Conservation (phyloP, 2,113 vertebrate genomes). For the Sphyrna mokarran region DNA sequence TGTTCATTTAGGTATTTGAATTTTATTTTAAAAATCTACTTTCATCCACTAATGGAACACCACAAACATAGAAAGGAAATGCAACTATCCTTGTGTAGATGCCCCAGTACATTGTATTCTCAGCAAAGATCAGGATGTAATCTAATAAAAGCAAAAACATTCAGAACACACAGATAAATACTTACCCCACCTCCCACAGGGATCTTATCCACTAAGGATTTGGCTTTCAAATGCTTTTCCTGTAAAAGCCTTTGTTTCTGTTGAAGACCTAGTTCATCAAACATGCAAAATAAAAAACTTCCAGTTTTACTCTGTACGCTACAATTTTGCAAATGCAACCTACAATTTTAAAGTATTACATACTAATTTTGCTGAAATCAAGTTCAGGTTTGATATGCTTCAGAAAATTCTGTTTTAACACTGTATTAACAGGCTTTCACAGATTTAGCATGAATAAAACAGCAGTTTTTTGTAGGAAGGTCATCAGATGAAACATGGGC, state of each 20-base stretch:
- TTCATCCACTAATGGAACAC: background rate
- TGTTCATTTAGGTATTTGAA: background rate
- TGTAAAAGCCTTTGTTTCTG: conserved; percentile 39
- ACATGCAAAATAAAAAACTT: background rate
- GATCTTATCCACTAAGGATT: conserved; percentile 38
- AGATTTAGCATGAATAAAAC: background rate
- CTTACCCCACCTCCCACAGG: conserved; percentile 42
- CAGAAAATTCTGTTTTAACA: background rate
- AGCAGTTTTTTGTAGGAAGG: background rate
- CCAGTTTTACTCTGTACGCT: background rate
- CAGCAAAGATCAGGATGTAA: background rate
- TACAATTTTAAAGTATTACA: background rate
- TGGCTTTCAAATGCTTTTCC: conserved; percentile 41
- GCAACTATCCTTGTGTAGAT: background rate
- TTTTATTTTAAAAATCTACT: conserved; percentile 3
- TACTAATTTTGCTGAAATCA: background rate
- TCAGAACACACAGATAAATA: background rate
- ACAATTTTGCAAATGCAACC: background rate
- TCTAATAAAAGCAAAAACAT: background rate
- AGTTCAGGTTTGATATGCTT: background rate
- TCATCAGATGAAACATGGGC: background rate
- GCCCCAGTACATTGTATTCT: background rate
- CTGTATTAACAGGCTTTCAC: background rate
- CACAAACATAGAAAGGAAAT: background rate
- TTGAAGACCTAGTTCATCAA: conserved; percentile 40